Conservation (phyloP, 1,140 invertebrate genomes). For the Zaprionus ornatus region DNA sequence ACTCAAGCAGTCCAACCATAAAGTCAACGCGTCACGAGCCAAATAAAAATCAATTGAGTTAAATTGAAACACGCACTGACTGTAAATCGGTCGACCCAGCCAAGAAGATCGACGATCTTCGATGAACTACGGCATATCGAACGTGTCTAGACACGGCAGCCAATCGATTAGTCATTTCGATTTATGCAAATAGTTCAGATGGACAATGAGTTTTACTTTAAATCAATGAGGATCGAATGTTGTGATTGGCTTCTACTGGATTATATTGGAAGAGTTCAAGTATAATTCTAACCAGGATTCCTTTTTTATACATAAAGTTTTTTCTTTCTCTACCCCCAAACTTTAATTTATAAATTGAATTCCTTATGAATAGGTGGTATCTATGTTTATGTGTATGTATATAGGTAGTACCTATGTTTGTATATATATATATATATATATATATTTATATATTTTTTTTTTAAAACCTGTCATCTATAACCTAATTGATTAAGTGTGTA, state of each 20-base stretch:
- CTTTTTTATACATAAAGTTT: too few relatives aligned
- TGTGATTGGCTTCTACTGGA: too few relatives aligned
- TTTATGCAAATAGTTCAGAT: not conserved
- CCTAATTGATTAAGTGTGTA: not conserved
- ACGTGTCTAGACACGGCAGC: not conserved
- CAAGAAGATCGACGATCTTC: not conserved
- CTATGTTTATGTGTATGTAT: too few relatives aligned
- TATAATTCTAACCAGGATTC: too few relatives aligned
- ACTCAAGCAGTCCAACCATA: not conserved
- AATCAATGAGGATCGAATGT: not conserved
- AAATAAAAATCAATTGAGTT: conserved; percentile 74
- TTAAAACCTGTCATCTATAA: not conserved
- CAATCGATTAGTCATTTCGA: not conserved
- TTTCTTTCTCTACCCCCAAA: too few relatives aligned
- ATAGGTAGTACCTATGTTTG: too few relatives aligned
- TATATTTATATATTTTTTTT: too few relatives aligned
- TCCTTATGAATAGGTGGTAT: too few relatives aligned
- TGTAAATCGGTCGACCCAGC: not conserved
- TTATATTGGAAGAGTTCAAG: too few relatives aligned
- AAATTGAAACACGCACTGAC: conserved; percentile 59
- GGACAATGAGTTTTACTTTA: not conserved
- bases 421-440: too few relatives aligned
- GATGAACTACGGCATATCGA: not conserved
- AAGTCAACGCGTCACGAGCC: conserved; percentile 58
- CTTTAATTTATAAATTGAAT: too few relatives aligned